Conservation (phyloP, 2,113 vertebrate species). For the Actinemys pallida region DNA sequence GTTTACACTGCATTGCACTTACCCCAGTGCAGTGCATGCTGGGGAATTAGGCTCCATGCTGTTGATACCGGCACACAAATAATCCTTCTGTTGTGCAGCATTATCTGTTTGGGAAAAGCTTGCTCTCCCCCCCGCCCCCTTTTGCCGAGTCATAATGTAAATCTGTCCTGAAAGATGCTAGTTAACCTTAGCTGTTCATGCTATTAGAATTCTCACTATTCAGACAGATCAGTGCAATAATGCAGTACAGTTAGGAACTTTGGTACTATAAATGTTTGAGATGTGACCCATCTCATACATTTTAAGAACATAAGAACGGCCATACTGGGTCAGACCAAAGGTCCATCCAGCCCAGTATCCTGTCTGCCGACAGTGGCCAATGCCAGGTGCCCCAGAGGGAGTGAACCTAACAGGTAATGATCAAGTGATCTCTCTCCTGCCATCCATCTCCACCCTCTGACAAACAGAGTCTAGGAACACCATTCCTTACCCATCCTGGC, state of each 20-base stretch:
- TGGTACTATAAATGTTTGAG: background rate
- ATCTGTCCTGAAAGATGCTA: background rate
- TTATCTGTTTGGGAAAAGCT: background rate
- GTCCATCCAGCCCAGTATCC: no score
- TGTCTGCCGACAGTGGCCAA: no score
- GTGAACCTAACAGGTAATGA: no score
- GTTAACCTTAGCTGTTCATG: accelerated
- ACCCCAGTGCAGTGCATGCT: background rate
- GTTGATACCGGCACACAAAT: background rate
- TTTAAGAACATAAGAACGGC: background rate
- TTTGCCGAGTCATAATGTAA: background rate
- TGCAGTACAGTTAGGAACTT: background rate
- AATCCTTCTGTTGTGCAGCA: background rate
- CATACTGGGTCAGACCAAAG: no score
- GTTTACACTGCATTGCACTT: background rate
- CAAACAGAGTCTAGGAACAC: no score
- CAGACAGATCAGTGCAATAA: background rate
- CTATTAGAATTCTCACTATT: background rate
- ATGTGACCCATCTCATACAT: background rate
- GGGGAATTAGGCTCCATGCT: background rate
- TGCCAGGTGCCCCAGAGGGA: no score
- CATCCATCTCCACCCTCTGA: no score
- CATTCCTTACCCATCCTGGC: no score
- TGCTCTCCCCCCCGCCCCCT: no score
- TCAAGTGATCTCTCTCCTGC: no score